Evolutionary conservation across 2,797 vertebrate genomes (phyloP), one percentile per base, ranked within the genome.

Genomic region (Mustela erminea): DNA sequence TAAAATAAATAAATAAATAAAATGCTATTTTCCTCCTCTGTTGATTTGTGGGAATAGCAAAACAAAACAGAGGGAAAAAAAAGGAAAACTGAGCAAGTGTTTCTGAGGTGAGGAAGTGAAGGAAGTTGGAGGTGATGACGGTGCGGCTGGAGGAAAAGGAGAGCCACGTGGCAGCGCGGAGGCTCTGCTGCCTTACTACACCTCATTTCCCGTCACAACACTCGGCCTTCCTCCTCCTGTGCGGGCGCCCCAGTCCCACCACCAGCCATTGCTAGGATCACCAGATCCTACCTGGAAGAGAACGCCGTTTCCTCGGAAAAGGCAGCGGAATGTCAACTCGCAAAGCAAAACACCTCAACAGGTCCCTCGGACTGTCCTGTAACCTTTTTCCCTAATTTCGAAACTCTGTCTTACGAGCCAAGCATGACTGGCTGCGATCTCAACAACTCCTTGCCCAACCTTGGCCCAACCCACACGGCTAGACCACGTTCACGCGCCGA

Each of bases 191-290:
- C 80, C 29, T 32, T 13, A 43, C 7, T 0, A 8, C 1, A 13
- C 5, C 11, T 56, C 58, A 43, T 9, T 3, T 46, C 78, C 75
- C 21, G 58, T 62, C 35, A 13, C 32, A 82, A 15, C 0, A 4
- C 0, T 0, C 0, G 3, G 38, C 43, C 43, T 17, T n/a, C 46
- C 46, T 60, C 43, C 86, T 25, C 10, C 10, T 0, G 6, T 4
- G 9, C 27, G 58, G 1, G 2, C 5, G 68, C 43, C n/a, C 62
- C 56, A 43, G 68, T 15, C 35, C 56, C 4, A 2, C 54, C 12
- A 60, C 32, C 8, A 1, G 38, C 62, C 35, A 12, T 7, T 14
- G 68, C 52, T 7, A 84, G 82, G 83, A 60, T 70, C 74, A 27
- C 23, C 27, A 56, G 62, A 46, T 88, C 32, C 27, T 0, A 94